Evolutionary conservation across 2,113 vertebrate genomes (phyloP).

Genomic region (Rostratula benghalensis): DNA sequence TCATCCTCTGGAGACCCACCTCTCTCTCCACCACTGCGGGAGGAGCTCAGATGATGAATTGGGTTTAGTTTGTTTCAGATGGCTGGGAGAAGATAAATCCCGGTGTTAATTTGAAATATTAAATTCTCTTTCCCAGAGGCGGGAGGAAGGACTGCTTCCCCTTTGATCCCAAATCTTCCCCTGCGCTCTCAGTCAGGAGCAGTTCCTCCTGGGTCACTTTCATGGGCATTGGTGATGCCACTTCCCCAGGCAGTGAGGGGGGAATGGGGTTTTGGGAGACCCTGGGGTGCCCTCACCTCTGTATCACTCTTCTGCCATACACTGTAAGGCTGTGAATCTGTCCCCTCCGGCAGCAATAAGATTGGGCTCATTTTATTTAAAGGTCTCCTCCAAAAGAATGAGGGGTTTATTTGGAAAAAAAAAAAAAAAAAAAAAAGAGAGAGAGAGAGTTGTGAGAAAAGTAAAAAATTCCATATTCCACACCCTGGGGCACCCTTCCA

Average conservation of each 20-base stretch:
- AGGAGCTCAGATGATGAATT: background rate
- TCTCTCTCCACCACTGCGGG: background rate
- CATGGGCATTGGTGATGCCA: accelerated
- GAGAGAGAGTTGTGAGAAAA: background rate
- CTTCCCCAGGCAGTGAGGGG: background rate
- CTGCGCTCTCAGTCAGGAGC: background rate
- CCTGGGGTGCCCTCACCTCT: background rate
- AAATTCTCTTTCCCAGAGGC: background rate
- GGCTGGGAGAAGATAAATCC: background rate
- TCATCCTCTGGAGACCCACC: background rate
- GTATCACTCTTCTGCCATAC: background rate
- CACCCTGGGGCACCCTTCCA: background rate
- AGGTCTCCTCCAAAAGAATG: background rate
- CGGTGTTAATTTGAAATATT: background rate
- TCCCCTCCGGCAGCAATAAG: background rate
- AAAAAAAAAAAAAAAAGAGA: background rate
- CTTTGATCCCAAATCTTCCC: background rate
- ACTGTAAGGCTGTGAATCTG: background rate
- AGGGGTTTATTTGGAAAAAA: background rate
- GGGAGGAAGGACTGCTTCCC: background rate
- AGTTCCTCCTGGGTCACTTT: background rate
- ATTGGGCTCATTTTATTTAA: background rate
- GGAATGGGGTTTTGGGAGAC: background rate
- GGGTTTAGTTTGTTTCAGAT: background rate
- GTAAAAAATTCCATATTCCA: background rate